Evolutionary conservation across 2,113 vertebrate species (phyloP).

Genomic region (Oncorhynchus masou): DNA sequence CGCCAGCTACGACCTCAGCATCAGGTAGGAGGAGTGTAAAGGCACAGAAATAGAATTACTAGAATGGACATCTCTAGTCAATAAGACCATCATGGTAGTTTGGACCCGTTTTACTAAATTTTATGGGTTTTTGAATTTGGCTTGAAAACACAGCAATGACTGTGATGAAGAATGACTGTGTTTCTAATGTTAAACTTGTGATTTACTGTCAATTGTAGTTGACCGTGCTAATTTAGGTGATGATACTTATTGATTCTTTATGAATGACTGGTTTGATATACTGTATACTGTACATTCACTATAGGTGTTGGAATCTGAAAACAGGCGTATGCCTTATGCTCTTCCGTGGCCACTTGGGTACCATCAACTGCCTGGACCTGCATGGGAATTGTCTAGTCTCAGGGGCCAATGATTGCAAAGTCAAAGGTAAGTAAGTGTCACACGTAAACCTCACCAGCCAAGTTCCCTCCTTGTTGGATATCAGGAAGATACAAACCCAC

Average conservation of each 20-base stretch:
- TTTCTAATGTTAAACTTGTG: no score
- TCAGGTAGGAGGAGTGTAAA: slow-evolving; percentile 76
- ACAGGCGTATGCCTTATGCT: slow-evolving; percentile 71
- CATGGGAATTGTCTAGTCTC: slow-evolving; percentile 76
- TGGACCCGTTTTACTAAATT: no score
- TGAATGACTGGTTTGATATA: neutral
- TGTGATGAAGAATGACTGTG: no score
- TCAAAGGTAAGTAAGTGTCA: slow-evolving; percentile 78
- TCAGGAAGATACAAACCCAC: no score
- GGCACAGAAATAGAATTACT: neutral
- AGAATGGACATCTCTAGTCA: neutral
- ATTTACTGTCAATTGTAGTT: no score
- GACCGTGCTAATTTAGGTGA: neutral
- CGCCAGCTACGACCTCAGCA: slow-evolving; percentile 77
- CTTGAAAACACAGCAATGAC: no score
- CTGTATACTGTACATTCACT: neutral
- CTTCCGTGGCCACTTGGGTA: slow-evolving; percentile 77
- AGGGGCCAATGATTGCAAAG: slow-evolving; percentile 79
- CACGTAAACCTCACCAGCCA: no score
- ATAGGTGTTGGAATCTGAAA: slow-evolving; percentile 83
- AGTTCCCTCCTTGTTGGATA: no score
- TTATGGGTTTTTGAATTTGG: no score
- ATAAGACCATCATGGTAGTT: neutral
- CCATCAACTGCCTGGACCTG: slow-evolving; percentile 80
- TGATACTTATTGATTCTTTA: neutral